Evolutionary conservation across 2,113 vertebrate species (phyloP), one percentile per base, ranked within the genome.

Genomic region (Merops nubicus): DNA sequence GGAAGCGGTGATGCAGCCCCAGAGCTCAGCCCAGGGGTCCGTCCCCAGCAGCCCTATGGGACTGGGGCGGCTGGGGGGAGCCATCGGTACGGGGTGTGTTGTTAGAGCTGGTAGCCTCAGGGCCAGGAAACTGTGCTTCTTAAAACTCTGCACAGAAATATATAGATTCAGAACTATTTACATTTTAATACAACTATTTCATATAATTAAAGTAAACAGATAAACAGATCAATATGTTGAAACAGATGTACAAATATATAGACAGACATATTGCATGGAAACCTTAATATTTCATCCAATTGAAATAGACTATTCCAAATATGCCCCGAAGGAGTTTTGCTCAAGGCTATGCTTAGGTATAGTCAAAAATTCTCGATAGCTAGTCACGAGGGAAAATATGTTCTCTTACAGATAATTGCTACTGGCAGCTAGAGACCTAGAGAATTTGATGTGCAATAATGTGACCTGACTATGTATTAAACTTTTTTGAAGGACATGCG

Each of bases 371-470:
- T 98, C 98, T 98, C 87, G 83, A 98, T 98, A 97, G 98, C 93
- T 97, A 98, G 98, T 98, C 98, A 98, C 82, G 18, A 93, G 98
- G 98, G 99, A 98, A 98, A 98, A 98, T 98, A 98, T 98, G 98
- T 99, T 99, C 98, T 98, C 99, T 99, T 98, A 98, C 98, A 99
- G 98, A 98, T 99, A 99, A 99, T 99, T 99, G 98, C 98, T 98
- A 98, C 98, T 98, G 98, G 98, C 99, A 99, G 98, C 98, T 97
- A 97, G 98, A 98, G 98, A 99, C 98, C 98, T 98, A 90, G 96
- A 98, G 98, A 98, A 98, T 98, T 98, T 98, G 98, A 98, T 98
- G 98, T 98, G 97, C 98, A 98, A 97, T 98, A 98, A 99, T 99
- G 98, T 99, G 98, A 98, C 98, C 97, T 98, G 98, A 98, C 98